Evolutionary conservation across 2,888 invertebrate genomes (phyloP).

Genomic region (Elysia crispata): DNA sequence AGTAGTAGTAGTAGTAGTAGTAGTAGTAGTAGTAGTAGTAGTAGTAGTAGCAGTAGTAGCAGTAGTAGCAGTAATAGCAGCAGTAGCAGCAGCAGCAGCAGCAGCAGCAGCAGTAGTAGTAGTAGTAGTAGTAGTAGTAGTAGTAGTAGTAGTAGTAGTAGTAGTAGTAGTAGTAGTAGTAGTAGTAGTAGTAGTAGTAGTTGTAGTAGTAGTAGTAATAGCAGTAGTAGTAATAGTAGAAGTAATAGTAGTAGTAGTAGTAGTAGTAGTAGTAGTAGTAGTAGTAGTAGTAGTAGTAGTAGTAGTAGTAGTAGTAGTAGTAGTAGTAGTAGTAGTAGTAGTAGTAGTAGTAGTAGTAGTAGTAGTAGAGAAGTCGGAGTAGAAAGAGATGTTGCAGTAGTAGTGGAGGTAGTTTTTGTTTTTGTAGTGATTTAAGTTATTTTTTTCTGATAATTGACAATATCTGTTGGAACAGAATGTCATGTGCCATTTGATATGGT

Average conservation of each 20-base stretch:
- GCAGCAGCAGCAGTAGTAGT: not conserved
- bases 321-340: slow-evolving; percentile 4
- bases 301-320: slow-evolving; percentile 4
- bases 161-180: not conserved
- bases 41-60: not conserved
- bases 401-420: not conserved
- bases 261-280: slow-evolving; percentile 14
- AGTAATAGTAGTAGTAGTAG: no score
- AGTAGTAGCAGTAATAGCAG: not conserved
- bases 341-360: slow-evolving; percentile 9
- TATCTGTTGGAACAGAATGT: no score
- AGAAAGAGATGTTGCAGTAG: not conserved
- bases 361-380: not conserved
- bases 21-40: not conserved
- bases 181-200: slow-evolving; percentile 3
- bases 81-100: not conserved
- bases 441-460: no score
- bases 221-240: slow-evolving; percentile 2
- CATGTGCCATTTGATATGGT: no score
- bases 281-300: slow-evolving; percentile 9
- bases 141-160: not conserved
- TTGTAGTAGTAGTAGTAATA: not conserved
- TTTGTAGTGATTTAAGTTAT: not conserved
- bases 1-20: not conserved
- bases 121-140: not conserved